phyloP scores from a whole-genome alignment of 2,888 invertebrate genomes.

The Yponomeuta sedellus region DNA sequence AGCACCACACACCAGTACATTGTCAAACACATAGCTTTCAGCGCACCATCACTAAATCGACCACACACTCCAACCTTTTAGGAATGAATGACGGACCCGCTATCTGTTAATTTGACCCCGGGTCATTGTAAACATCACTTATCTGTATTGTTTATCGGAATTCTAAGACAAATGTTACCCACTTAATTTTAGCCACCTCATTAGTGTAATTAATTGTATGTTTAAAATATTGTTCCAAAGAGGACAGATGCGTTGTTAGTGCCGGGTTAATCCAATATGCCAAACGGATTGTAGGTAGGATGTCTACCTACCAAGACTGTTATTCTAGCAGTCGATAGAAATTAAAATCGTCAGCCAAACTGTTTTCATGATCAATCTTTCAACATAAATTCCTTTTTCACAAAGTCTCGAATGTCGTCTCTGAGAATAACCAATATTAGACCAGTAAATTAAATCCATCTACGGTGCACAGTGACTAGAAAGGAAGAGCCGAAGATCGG shows the following conservation, averaged over 20 bases:
- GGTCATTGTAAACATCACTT: conserved; percentile 1
- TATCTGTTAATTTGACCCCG: conserved; percentile 3
- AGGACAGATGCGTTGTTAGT: neutral
- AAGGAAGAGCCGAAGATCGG: too few species aligned
- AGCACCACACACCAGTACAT: conserved; percentile 62
- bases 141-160: neutral
- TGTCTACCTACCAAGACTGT: too few species aligned
- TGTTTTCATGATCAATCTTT: too few species aligned
- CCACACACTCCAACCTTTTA: conserved; percentile 31
- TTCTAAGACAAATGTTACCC: neutral
- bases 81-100: neutral
- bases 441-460: too few species aligned
- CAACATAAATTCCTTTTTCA: too few species aligned
- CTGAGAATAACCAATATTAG: too few species aligned
- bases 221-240: neutral
- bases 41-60: neutral
- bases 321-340: too few species aligned
- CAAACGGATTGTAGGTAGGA: neutral
- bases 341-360: too few species aligned
- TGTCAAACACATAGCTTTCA: conserved; percentile 27
- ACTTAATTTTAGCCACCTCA: neutral
- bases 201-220: neutral
- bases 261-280: neutral
- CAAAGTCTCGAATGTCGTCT: too few species aligned
- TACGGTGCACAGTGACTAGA: too few species aligned